These are phyloP conservation scores for Cichladusa arquata DNA, from an alignment of 2,113 vertebrate genomes.

Conservation along the genomic window DNA sequence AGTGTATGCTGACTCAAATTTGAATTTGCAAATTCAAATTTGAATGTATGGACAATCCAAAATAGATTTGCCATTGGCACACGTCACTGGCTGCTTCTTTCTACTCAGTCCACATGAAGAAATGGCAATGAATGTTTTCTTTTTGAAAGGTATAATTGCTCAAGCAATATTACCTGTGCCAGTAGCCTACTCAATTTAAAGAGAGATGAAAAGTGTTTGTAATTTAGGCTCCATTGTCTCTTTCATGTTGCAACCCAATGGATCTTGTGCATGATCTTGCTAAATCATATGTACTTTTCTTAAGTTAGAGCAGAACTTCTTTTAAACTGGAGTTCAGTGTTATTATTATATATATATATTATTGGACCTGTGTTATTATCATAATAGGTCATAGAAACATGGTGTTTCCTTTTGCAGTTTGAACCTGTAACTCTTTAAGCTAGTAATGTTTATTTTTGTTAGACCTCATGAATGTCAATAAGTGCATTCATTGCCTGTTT, in stretches of 20 bases:
- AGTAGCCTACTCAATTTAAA: background rate
- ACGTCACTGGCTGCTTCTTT: background rate
- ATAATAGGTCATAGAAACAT: background rate
- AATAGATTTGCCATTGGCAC: background rate
- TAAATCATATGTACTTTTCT: background rate
- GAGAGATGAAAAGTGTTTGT: background rate
- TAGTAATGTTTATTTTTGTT: slow-evolving; percentile 17
- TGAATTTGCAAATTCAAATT: background rate
- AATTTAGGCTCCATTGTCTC: background rate
- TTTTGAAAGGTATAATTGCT: background rate
- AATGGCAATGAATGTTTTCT: background rate
- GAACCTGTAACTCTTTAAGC: background rate
- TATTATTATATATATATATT: too few species aligned
- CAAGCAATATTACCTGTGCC: background rate
- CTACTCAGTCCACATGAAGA: background rate
- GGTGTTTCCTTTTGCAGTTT: slow-evolving; percentile 19
- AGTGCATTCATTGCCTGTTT: background rate
- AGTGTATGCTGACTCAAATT: background rate
- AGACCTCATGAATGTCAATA: background rate
- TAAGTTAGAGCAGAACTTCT: background rate
- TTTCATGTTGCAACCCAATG: background rate
- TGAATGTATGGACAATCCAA: background rate
- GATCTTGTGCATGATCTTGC: background rate
- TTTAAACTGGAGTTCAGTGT: background rate
- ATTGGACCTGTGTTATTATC: background rate